These are phyloP conservation scores for Chaitophorus viminalis DNA, from an alignment of 2,888 invertebrate species.

Conservation along the genomic window DNA sequence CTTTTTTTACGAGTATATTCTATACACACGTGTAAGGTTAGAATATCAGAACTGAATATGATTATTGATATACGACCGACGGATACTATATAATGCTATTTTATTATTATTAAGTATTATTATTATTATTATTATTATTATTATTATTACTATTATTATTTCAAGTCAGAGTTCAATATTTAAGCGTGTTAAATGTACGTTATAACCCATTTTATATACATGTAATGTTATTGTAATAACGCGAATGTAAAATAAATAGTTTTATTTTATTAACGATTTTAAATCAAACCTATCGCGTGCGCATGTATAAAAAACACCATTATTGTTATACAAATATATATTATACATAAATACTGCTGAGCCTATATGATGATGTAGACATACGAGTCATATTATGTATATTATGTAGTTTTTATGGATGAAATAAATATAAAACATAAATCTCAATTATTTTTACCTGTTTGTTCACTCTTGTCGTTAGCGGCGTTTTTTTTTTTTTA, in stretches of 20 bases:
- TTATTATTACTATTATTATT: background rate
- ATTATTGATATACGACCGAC: background rate
- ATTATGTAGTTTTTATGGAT: conserved; percentile 27
- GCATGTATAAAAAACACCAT: conserved; percentile 27
- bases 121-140: conserved; percentile 1
- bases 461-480: background rate
- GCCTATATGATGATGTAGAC: conserved; percentile 29
- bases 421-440: background rate
- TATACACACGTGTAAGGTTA: background rate
- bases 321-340: conserved; percentile 26
- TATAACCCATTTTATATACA: background rate
- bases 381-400: conserved; percentile 40
- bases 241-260: no score
- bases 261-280: background rate
- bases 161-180: background rate
- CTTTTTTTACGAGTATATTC: conserved; percentile 1
- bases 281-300: background rate
- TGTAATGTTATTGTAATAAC: no score
- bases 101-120: background rate
- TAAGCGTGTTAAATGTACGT: background rate
- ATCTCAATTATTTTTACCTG: background rate
- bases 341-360: conserved; percentile 15
- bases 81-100: background rate
- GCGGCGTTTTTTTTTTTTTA: no score
- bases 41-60: conserved; percentile 39